Base-by-base conservation (phyloP, 1,140 invertebrate genomes). In the Apis laboriosa region DNA sequence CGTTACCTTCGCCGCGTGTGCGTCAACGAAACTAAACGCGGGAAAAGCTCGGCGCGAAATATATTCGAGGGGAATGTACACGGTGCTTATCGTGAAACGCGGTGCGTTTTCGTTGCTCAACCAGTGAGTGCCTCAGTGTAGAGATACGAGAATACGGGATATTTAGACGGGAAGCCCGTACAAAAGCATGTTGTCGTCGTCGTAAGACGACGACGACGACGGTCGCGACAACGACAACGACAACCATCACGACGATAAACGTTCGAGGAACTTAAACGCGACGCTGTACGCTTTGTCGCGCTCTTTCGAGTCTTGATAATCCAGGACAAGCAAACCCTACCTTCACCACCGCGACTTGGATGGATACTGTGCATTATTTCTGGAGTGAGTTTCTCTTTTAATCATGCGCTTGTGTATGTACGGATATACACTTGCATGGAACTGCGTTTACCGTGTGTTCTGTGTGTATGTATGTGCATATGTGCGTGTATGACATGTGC, bases 291-390 rank as follows among this genome's bases (percentile, higher is more conserved):
- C 55, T 60, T 64, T 56, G 53, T 67, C 51, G 79, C 70, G 61
- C 24, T 61, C 49, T 70, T 63, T 70, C 74, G 66, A 28, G 74
- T 77, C 58, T 79, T 75, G 71, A 85, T 83, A 79, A 87, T 85
- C 85, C 79, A 84, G 87, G 80, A 86, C 83, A 71, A 67, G 76
- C 85, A 68, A 80, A 67, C 56, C 60, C 82, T 76, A 75, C 68
- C 67, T 70, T 73, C 83, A 79, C 78, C 85, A 82, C 84, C 86
- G 87, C 87, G 88, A 88, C 88, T 92, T 92, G 93, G 93, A 94
- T 94, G 93, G 93, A 94, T 94, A 93, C 93, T 93, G 93, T 94
- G 93, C 93, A 94, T 93, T 93, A 94, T 93, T 93, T 94, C 91
- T 94, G 93, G 93, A 94, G 93, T 94, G 93, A 94, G 93, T 94